Evolutionary conservation across 2,113 vertebrate genomes (phyloP), one percentile per base, ranked within the genome.

Genomic region (Lathamus discolor): DNA sequence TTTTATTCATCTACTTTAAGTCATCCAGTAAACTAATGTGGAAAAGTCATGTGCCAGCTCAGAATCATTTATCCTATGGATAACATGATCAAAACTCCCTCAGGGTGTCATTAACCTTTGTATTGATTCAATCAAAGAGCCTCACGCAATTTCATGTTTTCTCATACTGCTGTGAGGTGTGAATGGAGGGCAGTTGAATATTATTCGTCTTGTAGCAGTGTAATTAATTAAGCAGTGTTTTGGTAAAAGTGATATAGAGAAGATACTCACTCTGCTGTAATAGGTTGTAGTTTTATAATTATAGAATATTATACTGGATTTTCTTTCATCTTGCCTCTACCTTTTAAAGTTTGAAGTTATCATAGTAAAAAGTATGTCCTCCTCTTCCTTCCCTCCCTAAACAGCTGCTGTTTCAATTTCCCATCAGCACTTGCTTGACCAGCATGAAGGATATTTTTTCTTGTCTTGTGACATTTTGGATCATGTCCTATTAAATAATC

Each of bases 31-130:
- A 93, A 91, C 79, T 82, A 51, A 83, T 44, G 48, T 52, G 82
- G 77, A 80, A 90, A 72, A 88, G 64, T 61, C 86, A 49, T 19
- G 20, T 81, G 70, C 55, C 48, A 81, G 67, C 78, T 91, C 10
- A 55, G 88, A 94, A 64, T 74, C 3, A 90, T 92, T 96, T 87
- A 78, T 93, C 70, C 79, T 66, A 13, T 39, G 35, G 94, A 35
- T 88, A 95, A 90, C 11, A 7, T 55, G 88, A 83, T 87, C 84
- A 35, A 17, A 90, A 49, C 52, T 94, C 95, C 88, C 82, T 52
- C 62, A 83, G 94, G 92, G 57, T 57, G 69, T 70, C 67, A 76
- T 94, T 97, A 95, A 90, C 94, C 88, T 96, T 90, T 88, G 35
- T 49, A 86, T 64, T 54, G 92, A 90, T 92, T 80, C 88, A 74